Evolutionary conservation across 1,140 invertebrate species (phyloP).

Genomic region (Drosophila kanapiae): DNA sequence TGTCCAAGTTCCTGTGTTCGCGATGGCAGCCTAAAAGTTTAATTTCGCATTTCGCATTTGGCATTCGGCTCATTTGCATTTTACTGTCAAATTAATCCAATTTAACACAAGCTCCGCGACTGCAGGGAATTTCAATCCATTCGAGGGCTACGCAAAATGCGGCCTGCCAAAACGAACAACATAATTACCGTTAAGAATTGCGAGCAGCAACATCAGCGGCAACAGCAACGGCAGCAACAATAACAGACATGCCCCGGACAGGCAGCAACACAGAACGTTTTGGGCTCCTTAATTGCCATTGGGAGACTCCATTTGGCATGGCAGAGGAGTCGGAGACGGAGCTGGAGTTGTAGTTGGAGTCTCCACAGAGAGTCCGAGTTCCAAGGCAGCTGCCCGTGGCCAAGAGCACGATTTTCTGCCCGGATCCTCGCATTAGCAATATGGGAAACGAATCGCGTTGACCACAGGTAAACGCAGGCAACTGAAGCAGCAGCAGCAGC

Average conservation of each 20-base stretch:
- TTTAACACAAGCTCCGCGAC: conserved; percentile 71
- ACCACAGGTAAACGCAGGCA: conserved; percentile 58
- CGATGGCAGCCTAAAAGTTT: conserved; percentile 57
- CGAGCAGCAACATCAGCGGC: conserved; percentile 41
- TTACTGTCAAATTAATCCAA: conserved; percentile 85
- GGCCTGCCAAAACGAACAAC: conserved; percentile 82
- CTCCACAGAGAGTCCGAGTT: conserved; percentile 26
- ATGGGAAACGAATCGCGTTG: conserved; percentile 81
- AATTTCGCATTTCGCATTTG: conserved; percentile 71
- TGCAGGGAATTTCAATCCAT: conserved; percentile 31
- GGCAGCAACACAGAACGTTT: conserved; percentile 66
- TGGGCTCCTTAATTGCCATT: conserved; percentile 82
- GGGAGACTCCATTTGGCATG: conserved; percentile 71
- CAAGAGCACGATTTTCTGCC: conserved; percentile 62
- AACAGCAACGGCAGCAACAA: conserved; percentile 27
- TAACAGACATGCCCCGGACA: conserved; percentile 45
- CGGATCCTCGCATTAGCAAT: conserved; percentile 70
- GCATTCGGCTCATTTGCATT: conserved; percentile 82
- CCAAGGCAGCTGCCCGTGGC: conserved; percentile 38
- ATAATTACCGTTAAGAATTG: conserved; percentile 84
- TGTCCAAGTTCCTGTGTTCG: conserved; percentile 35
- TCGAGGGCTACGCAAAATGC: conserved; percentile 61
- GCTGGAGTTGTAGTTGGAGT: neutral
- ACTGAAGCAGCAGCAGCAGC: conserved; percentile 19
- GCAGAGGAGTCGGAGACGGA: conserved; percentile 2